phyloP scores from a whole-genome alignment of 1,140 invertebrate genomes.

The Oreohelix idahoensis region DNA sequence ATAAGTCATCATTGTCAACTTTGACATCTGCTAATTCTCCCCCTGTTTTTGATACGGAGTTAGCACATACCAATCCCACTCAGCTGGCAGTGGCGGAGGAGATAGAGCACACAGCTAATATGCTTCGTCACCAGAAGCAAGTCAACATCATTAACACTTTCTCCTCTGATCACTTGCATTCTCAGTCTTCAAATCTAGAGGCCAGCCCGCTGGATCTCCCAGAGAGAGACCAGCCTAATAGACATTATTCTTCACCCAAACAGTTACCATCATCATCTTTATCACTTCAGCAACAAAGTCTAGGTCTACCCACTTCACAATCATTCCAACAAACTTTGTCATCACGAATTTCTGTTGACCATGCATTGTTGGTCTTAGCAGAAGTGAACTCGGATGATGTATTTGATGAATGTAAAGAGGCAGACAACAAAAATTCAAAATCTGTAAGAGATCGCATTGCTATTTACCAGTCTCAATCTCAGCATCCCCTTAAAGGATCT shows the following conservation, averaged over 20 bases:
- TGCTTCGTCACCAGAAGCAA: slow-evolving; percentile 48
- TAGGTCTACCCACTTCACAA: neutral
- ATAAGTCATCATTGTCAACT: slow-evolving; percentile 19
- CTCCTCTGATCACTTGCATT: neutral
- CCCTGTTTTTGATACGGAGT: slow-evolving; percentile 8
- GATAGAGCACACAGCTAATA: slow-evolving; percentile 53
- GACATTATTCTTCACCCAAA: neutral
- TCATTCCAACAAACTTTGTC: neutral
- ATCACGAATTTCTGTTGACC: slow-evolving; percentile 8
- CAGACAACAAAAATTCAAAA: slow-evolving; percentile 2
- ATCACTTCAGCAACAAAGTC: neutral
- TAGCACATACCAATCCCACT: slow-evolving; percentile 25
- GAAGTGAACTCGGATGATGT: neutral
- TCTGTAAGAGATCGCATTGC: slow-evolving; percentile 43
- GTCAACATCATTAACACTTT: slow-evolving; percentile 30
- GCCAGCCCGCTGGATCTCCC: slow-evolving; percentile 59
- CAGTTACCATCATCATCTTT: neutral
- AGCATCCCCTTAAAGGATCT: neutral
- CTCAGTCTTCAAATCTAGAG: slow-evolving; percentile 39
- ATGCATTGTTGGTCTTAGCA: neutral
- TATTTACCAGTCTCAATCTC: slow-evolving; percentile 13
- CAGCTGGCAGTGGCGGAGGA: slow-evolving; percentile 50
- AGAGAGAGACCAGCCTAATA: slow-evolving; percentile 49
- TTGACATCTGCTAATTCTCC: slow-evolving; percentile 19
- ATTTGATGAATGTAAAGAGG: neutral